A percentile compares a stretch with the other conserved stretches of the same genome.
Conservation (phyloP, 2,113 vertebrate species). For the Thalassoma bifasciatum region DNA sequence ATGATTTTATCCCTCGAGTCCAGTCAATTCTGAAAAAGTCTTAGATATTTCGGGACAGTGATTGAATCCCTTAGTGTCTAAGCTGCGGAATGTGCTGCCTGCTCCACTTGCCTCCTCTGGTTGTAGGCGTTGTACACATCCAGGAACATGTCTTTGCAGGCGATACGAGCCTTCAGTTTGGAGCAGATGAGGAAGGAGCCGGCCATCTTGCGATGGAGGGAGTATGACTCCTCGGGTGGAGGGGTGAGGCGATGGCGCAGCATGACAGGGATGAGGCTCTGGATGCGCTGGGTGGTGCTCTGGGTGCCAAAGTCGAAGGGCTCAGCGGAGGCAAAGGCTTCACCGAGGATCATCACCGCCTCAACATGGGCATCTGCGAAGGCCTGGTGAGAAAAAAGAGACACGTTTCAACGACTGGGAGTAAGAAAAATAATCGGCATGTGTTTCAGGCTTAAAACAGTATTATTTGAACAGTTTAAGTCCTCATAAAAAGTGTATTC, state of each 20-base stretch:
- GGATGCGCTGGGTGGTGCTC: conserved; percentile 87
- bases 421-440: no score
- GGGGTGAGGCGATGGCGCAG: conserved; percentile 89
- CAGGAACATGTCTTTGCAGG: conserved; percentile 88
- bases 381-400: conserved; percentile 72
- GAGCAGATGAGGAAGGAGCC: conserved; percentile 94
- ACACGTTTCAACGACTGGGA: not conserved
- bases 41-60: not conserved
- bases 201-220: conserved; percentile 92
- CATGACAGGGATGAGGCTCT: conserved; percentile 88
- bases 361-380: conserved; percentile 89
- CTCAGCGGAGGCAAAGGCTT: conserved; percentile 84
- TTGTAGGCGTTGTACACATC: conserved; percentile 81
- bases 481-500: no score
- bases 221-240: conserved; percentile 91
- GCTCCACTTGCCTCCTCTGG: conserved; percentile 40
- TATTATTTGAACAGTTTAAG: no score
- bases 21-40: conserved; percentile 5
- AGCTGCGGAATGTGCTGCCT: not conserved
- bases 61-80: conserved; percentile 6
- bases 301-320: conserved; percentile 89
- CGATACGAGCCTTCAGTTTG: conserved; percentile 84
- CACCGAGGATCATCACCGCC: conserved; percentile 92
- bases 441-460: no score
- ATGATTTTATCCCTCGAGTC: not conserved